A percentile compares a stretch with the other conserved stretches of the same genome.
Evolutionary conservation across 2,888 invertebrate genomes (phyloP).

Genomic region (Apodemia zela): DNA sequence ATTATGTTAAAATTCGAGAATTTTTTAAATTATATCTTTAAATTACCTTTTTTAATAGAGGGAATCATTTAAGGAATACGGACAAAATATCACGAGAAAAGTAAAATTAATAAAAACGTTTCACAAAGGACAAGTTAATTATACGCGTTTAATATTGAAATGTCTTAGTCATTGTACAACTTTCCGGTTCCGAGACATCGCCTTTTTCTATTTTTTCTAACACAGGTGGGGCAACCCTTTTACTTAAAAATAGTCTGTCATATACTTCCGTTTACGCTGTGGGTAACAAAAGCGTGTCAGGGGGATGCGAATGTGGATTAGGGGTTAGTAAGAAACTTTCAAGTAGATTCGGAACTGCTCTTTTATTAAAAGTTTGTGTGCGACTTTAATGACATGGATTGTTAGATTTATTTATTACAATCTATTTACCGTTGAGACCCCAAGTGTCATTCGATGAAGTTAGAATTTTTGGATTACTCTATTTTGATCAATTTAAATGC

Average conservation of each 20-base stretch:
- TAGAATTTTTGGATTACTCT: too few species aligned
- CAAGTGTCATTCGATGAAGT: neutral
- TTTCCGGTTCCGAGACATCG: conserved; percentile 26
- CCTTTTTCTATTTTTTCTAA: conserved; percentile 44
- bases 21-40: too few species aligned
- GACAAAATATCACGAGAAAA: neutral
- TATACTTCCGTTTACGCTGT: conserved; percentile 52
- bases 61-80: too few species aligned
- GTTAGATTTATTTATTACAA: neutral
- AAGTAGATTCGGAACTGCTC: conserved; percentile 11
- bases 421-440: neutral
- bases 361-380: neutral
- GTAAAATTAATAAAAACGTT: neutral
- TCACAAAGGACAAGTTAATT: conserved; percentile 1
- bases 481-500: too few species aligned
- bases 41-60: too few species aligned
- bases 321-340: conserved; percentile 22
- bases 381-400: neutral
- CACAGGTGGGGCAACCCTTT: conserved; percentile 69
- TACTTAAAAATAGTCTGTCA: conserved; percentile 32
- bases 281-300: conserved; percentile 50
- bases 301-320: conserved; percentile 43
- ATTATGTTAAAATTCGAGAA: too few species aligned
- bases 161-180: conserved; percentile 28
- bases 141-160: neutral